Evolutionary conservation across 2,113 vertebrate genomes (phyloP), one percentile per base, ranked within the genome.

Genomic region (Butastur rufipennis): DNA sequence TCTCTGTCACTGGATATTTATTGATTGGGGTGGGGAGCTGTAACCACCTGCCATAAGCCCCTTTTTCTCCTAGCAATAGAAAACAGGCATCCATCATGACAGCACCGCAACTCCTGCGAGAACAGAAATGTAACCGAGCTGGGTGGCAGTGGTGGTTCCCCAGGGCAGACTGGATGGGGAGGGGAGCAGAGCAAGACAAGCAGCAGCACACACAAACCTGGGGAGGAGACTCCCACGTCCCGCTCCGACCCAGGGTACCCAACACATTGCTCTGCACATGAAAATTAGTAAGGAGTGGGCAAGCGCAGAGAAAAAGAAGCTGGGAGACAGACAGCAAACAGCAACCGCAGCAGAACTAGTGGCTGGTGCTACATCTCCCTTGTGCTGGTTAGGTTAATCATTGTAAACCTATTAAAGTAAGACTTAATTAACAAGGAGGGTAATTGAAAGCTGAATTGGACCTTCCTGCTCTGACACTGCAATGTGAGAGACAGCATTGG

Each of bases 81-180:
- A 42, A 53, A 23, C 6, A 6, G 36, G 55, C 22, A 42, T 6
- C 55, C 50, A 18, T 17, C 59, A 14, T 2, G 0, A 26, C 21
- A 38, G 42, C 48, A 19, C 20, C 7, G 3, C 31, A 48, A 5
- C 47, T 58, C 66, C 55, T 20, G 53, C 16, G 6, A 15, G 36
- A 42, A 22, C 25, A n/a, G 70, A 9, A 31, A 10, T 1, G 3
- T 6, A 20, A 29, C 14, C 0, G 6, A 53, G n/a, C 53, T 13
- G 40, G 47, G 40, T 0, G 9, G 34, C 16, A 20, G 45, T 0
- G 21, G 27, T 13, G 58, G 26, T 4, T 77, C 45, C 80, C 40
- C 13, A 3, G 12, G 15, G 32, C 66, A 16, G 50, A 3, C 3
- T 3, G 43, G 59, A 4, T 13, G 59, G 36, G 52, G 32, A 73